phyloP scores from a whole-genome alignment of 2,888 invertebrate species.

The Papilio protenor region DNA sequence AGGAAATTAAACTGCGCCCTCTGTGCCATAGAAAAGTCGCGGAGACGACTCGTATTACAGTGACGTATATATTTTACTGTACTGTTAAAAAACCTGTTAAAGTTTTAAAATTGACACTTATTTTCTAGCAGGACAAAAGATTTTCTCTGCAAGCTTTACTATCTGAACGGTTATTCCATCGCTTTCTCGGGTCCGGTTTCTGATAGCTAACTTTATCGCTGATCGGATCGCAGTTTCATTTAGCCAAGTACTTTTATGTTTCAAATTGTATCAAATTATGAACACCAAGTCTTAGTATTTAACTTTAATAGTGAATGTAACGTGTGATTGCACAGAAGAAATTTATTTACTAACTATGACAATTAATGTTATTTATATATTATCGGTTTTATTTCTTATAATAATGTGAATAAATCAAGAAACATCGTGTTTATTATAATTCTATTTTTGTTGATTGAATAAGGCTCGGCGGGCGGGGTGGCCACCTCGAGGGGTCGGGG shows the following conservation, averaged over 20 bases:
- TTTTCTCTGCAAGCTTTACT: not conserved
- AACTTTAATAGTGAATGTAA: not conserved
- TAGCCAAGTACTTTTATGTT: not conserved
- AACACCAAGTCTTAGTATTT: not conserved
- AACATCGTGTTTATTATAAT: constrained; percentile 53
- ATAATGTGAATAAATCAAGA: constrained; percentile 28
- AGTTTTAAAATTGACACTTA: not conserved
- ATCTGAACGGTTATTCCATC: not conserved
- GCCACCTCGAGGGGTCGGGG: constrained; percentile 56
- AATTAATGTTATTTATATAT: not conserved
- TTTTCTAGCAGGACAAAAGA: not conserved
- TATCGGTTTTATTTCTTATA: constrained; percentile 6
- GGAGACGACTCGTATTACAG: constrained; percentile 57
- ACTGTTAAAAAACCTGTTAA: not conserved
- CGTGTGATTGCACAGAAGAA: too few species aligned
- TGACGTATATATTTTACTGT: not conserved
- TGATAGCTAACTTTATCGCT: not conserved
- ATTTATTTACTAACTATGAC: not conserved
- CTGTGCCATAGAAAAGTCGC: constrained; percentile 73
- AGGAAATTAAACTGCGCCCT: constrained; percentile 77
- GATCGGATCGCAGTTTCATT: not conserved
- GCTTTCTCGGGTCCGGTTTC: not conserved
- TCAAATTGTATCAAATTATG: not conserved
- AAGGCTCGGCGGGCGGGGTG: constrained; percentile 61
- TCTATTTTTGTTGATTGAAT: constrained; percentile 76